Evolutionary conservation across 2,797 vertebrate species (phyloP).

Genomic region (Myripristis jacobus): DNA sequence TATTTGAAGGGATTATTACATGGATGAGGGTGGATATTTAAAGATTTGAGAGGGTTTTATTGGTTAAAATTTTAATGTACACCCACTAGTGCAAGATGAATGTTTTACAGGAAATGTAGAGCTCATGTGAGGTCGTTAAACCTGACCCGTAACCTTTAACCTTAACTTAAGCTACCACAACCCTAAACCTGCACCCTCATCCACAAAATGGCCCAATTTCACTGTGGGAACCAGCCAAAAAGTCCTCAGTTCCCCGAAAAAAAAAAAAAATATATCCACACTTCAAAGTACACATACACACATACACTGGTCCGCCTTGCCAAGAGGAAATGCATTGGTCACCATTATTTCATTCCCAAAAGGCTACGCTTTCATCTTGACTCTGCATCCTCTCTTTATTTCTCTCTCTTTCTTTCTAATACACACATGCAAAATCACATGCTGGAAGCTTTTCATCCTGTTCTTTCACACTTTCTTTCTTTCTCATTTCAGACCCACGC

Average conservation of each 20-base stretch:
- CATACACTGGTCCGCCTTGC: slow-evolving; percentile 23
- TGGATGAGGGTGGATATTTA: no score
- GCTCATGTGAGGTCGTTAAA: no score
- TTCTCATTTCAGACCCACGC: slow-evolving; percentile 37
- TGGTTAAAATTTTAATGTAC: no score
- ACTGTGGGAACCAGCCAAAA: background rate
- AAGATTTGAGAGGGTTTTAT: no score
- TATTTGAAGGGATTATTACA: no score
- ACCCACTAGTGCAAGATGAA: no score
- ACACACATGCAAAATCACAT: slow-evolving; percentile 59
- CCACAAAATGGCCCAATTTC: background rate
- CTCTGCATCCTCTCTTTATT: slow-evolving; percentile 65
- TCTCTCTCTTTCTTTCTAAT: slow-evolving; percentile 64
- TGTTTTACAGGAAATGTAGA: no score
- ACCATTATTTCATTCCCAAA: slow-evolving; percentile 68
- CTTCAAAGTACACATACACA: slow-evolving; percentile 58
- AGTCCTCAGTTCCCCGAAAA: slow-evolving; percentile 19
- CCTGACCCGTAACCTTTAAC: background rate
- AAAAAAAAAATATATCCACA: slow-evolving; percentile 3
- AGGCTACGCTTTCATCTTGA: slow-evolving; percentile 75
- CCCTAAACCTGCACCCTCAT: slow-evolving; percentile 5
- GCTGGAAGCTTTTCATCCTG: slow-evolving; percentile 65
- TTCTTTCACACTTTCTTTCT: slow-evolving; percentile 52
- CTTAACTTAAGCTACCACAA: background rate
- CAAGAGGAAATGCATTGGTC: slow-evolving; percentile 71